These are phyloP conservation scores for Hirtodrosophila duncani DNA, from an alignment of 2,888 invertebrate species.

Conservation along the genomic window DNA sequence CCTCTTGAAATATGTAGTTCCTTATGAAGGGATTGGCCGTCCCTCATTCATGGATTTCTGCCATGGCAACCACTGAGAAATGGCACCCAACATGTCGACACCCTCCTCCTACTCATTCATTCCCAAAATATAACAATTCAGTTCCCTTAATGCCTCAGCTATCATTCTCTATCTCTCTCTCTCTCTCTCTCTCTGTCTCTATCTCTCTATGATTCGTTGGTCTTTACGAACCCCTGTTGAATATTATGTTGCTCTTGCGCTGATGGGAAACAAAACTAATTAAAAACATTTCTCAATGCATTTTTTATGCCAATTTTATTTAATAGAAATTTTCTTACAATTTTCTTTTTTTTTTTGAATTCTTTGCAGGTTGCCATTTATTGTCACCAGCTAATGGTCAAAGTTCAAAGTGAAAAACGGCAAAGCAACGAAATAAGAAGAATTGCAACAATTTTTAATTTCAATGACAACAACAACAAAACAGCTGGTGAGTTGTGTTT, in stretches of 20 bases:
- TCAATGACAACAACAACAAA: neutral
- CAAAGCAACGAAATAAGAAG: slow-evolving; percentile 1
- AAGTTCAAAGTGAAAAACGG: slow-evolving; percentile 17
- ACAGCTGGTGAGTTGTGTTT: slow-evolving; percentile 1
- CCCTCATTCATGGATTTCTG: too few species aligned
- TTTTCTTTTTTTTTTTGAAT: slow-evolving; percentile 2
- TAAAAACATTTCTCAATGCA: slow-evolving; percentile 46
- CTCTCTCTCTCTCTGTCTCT: neutral
- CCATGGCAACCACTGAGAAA: too few species aligned
- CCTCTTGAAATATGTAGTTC: too few species aligned
- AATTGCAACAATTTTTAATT: slow-evolving; percentile 1
- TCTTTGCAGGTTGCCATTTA: slow-evolving; percentile 32
- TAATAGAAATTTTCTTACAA: slow-evolving; percentile 36
- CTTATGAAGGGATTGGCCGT: too few species aligned
- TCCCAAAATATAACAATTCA: too few species aligned
- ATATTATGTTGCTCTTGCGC: neutral
- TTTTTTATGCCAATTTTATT: slow-evolving; percentile 40
- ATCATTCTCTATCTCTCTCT: neutral
- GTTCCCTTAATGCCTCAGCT: too few species aligned
- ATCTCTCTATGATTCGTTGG: neutral
- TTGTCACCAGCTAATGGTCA: slow-evolving; percentile 22
- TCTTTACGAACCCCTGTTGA: neutral
- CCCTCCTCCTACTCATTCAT: too few species aligned
- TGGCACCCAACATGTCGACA: too few species aligned
- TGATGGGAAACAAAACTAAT: slow-evolving; percentile 31